Conservation (phyloP, 2,888 invertebrate genomes). For the Piscicola geometra region DNA sequence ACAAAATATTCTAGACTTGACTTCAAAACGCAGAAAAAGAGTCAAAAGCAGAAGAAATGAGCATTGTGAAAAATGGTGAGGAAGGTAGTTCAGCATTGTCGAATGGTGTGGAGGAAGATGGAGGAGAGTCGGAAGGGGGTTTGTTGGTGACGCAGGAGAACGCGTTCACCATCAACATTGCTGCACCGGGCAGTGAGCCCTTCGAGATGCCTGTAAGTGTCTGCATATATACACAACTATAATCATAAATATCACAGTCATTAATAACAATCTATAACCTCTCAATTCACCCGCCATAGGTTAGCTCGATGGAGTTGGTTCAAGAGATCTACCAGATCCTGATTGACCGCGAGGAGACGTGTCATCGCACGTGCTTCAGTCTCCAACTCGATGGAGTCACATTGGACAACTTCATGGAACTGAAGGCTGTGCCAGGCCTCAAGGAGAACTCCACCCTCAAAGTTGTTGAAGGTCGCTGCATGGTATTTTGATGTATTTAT, state of each 20-base stretch:
- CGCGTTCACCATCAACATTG: slow-evolving; percentile 74
- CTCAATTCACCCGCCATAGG: slow-evolving; percentile 58
- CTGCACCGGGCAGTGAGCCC: slow-evolving; percentile 82
- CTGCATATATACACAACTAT: background rate
- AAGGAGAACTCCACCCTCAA: slow-evolving; percentile 89
- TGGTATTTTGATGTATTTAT: background rate
- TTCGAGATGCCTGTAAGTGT: slow-evolving; percentile 78
- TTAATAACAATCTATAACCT: background rate
- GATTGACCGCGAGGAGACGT: slow-evolving; percentile 97
- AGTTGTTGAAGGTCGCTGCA: slow-evolving; percentile 62
- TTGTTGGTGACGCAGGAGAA: slow-evolving; percentile 53
- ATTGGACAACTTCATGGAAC: slow-evolving; percentile 92
- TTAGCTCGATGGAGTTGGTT: slow-evolving; percentile 91
- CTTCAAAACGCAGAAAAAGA: background rate
- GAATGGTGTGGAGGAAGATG: slow-evolving; percentile 5
- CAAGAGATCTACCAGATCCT: slow-evolving; percentile 93
- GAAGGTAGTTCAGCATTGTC: no score
- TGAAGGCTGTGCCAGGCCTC: slow-evolving; percentile 90
- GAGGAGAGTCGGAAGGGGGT: slow-evolving; percentile 27
- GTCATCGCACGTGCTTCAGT: slow-evolving; percentile 95
- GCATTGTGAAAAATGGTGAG: background rate
- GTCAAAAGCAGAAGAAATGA: background rate
- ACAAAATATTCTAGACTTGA: no score
- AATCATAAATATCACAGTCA: background rate
- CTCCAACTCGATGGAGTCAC: slow-evolving; percentile 83